Percentiles rank a stretch among this genome's conserved stretches.
Conservation (phyloP, 2,888 invertebrate genomes). For the Acleris cristana region DNA sequence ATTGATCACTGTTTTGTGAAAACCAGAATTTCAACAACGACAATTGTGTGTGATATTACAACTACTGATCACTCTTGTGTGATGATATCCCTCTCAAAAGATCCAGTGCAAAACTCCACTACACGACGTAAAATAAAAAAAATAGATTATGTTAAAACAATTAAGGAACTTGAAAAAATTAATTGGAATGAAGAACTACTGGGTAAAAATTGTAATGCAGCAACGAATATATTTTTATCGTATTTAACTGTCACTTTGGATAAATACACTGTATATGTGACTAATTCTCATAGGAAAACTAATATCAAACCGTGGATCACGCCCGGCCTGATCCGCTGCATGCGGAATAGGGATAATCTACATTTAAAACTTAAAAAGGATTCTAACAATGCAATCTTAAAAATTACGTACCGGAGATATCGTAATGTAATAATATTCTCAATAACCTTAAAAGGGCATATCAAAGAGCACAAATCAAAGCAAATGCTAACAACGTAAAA, state of each 20-base stretch:
- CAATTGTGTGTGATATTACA: slow-evolving; percentile 1
- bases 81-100: neutral
- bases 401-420: neutral
- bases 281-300: neutral
- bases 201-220: neutral
- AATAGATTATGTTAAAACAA: neutral
- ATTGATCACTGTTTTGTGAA: slow-evolving; percentile 2
- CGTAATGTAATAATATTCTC: too few relatives aligned
- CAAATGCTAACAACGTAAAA: too few relatives aligned
- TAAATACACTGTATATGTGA: neutral
- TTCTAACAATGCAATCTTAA: too few relatives aligned
- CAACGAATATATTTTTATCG: neutral
- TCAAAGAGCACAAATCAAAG: too few relatives aligned
- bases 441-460: too few relatives aligned
- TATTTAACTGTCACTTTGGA: neutral
- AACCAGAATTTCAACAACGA: neutral
- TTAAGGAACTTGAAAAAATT: neutral
- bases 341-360: slow-evolving; percentile 7
- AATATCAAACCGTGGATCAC: slow-evolving; percentile 11
- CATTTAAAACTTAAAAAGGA: neutral
- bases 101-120: neutral
- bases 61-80: slow-evolving; percentile 12
- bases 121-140: slow-evolving; percentile 8
- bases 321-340: slow-evolving; percentile 3
- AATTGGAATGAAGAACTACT: neutral